Evolutionary conservation across 1,140 invertebrate genomes (phyloP), one percentile per base, ranked within the genome.

Genomic region (Drosophila orena): DNA sequence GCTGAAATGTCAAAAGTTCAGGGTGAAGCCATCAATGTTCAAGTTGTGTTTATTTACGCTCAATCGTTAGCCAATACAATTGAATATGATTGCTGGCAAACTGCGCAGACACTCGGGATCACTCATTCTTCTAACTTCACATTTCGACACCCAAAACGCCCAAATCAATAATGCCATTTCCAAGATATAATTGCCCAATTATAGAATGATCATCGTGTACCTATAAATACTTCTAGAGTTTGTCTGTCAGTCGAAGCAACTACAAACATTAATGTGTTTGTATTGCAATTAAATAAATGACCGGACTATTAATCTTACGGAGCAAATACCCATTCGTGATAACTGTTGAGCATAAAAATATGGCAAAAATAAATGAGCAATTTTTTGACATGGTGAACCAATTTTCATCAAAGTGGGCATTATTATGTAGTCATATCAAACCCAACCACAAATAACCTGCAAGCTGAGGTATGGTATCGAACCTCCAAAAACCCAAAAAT

Each of bases 11-110:
- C 81, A 86, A 81, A 64, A 85, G 81, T 85, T 85, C 81, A 85
- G 74, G 81, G 81, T 84, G 64, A 85, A 79, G 69, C 79, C 81
- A 85, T 86, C 81, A 86, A 85, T 81, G 81, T 80, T 81, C 77
- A 81, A 85, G 61, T 64, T 77, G 76, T 77, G 62, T 62, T 64
- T 72, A 77, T 77, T 66, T 62, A 58, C 79, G 44, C 47, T 69
- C 59, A 49, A 66, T 43, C 38, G 59, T 74, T 54, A 27, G 68
- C 54, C 77, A 74, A 68, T 60, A 73, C 76, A 65, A 72, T 72
- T 46, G 65, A 44, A 65, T 65, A 44, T 65, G 46, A 68, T 52
- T 68, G 46, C 37, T 37, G 27, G 20, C 22, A 11, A 52, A 35
- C 49, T 35, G 8, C 15, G 30, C 37, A 59, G 15, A 61, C 57